Conservation (phyloP, 2,113 vertebrate genomes). For the Apaloderma vittatum region DNA sequence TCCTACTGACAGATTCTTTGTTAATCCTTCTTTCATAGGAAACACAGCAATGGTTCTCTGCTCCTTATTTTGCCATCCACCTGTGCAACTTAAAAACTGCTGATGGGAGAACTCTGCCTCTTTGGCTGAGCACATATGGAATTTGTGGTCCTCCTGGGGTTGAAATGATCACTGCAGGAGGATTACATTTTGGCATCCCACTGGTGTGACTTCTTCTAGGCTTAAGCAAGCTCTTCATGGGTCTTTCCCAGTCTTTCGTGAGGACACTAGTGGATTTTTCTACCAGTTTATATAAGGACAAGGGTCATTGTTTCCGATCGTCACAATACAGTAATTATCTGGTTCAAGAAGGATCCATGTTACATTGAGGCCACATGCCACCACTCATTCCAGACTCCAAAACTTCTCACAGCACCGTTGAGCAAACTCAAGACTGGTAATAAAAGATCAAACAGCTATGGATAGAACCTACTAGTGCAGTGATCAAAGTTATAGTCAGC, state of each 20-base stretch:
- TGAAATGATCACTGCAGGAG: neutral
- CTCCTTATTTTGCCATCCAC: neutral
- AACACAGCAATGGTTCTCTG: neutral
- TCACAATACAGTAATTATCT: neutral
- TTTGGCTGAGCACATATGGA: neutral
- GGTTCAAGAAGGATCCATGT: neutral
- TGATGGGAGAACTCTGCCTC: neutral
- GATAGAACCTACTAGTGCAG: neutral
- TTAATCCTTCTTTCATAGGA: slow-evolving; percentile 3
- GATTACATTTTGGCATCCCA: neutral
- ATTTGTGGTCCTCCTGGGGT: neutral
- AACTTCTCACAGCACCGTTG: neutral
- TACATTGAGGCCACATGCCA: rapidly evolving
- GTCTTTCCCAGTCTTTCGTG: neutral
- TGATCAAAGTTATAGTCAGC: neutral
- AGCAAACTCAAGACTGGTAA: neutral
- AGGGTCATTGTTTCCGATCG: neutral
- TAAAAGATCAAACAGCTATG: neutral
- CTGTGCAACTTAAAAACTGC: neutral
- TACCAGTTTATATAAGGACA: neutral
- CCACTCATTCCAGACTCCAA: neutral
- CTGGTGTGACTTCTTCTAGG: neutral
- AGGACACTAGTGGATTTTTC: neutral
- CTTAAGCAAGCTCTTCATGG: neutral
- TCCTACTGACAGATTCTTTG: slow-evolving; percentile 47